Base-by-base conservation (phyloP, 1,140 invertebrate genomes). In the Drosophila kikkawai region DNA sequence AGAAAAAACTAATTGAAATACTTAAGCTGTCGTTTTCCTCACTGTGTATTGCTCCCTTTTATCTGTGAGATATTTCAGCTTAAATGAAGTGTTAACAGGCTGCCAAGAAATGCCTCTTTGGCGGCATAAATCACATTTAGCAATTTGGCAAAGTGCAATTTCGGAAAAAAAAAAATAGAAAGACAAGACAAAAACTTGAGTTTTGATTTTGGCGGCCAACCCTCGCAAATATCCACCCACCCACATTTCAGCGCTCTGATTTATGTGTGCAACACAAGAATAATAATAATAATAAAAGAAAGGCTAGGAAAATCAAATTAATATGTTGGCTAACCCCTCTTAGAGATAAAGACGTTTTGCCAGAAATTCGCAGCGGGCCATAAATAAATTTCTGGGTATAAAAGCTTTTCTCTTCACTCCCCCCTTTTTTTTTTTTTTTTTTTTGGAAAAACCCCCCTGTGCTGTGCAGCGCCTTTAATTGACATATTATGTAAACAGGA, bases 401-500 rank as follows among this genome's bases (percentile, higher is more conserved):
- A 74, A 73, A 74, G 70, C 70, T 73, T 73, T 70, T 41, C 11
- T 11, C 6, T 48, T 11, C 2, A 13, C 22, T n/a, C 47, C 22
- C 9, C 19, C 19, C 1, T 19, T 19, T 19, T 19, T 19, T 19
- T 19, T 19, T 19, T 19, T 19, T 19, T 19, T 22, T 22, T 7
- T 19, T 29, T 32, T 22, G 37, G 41, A 17, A 65, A 59, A 47
- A 51, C 50, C 26, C 26, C 26, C 19, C 53, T 39, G 53, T 7
- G 5, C 7, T 26, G 36, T 11, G n/a, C 53, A 56, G 45, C 69
- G 63, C 45, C 82, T 74, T 78, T 85, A 85, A 85, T 85, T 85
- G 82, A 85, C 82, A 85, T 85, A 81, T 86, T 86, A 85, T 85
- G 82, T 85, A 85, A 85, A 85, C 82, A 81, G 82, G 78, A 85